Percentiles rank a stretch among this genome's conserved stretches.
phyloP scores from a whole-genome alignment of 2,797 vertebrate species.

The Megaceryle alcyon region DNA sequence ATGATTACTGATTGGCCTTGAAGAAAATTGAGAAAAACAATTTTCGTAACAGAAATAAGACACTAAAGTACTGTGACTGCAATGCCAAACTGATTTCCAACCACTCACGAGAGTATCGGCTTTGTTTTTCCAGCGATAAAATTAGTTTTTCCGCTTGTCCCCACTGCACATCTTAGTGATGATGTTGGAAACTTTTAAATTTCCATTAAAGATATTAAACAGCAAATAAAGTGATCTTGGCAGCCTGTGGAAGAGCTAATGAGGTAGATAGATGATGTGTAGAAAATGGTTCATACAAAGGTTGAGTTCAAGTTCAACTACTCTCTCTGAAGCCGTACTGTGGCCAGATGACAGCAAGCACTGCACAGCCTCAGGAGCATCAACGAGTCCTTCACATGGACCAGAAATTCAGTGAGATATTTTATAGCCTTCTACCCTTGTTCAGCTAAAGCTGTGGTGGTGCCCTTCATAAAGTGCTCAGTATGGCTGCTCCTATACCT shows the following conservation, averaged over 20 bases:
- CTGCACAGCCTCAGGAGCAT: neutral
- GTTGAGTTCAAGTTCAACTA: neutral
- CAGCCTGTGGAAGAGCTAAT: neutral
- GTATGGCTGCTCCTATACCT: rapidly evolving
- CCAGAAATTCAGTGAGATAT: neutral
- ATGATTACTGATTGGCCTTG: conserved; percentile 51
- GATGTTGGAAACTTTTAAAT: conserved; percentile 15
- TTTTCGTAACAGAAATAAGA: conserved; percentile 49
- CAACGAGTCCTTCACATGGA: neutral
- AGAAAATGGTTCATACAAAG: neutral
- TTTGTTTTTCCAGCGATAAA: conserved; percentile 23
- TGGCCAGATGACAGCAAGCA: neutral
- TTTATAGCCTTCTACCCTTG: neutral
- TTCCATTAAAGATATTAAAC: conserved; percentile 33
- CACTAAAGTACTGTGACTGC: neutral
- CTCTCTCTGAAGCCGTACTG: neutral
- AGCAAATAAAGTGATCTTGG: conserved; percentile 8
- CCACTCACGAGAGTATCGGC: conserved; percentile 13
- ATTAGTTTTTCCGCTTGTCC: conserved; percentile 13
- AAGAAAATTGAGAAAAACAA: conserved; percentile 63
- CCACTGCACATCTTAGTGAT: neutral
- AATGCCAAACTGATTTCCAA: conserved; percentile 24
- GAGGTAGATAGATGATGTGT: neutral
- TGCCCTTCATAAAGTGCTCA: neutral
- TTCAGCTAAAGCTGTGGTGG: neutral